These are phyloP conservation scores for Herpetotheres cachinnans DNA, from an alignment of 2,113 vertebrate genomes.

Conservation along the genomic window DNA sequence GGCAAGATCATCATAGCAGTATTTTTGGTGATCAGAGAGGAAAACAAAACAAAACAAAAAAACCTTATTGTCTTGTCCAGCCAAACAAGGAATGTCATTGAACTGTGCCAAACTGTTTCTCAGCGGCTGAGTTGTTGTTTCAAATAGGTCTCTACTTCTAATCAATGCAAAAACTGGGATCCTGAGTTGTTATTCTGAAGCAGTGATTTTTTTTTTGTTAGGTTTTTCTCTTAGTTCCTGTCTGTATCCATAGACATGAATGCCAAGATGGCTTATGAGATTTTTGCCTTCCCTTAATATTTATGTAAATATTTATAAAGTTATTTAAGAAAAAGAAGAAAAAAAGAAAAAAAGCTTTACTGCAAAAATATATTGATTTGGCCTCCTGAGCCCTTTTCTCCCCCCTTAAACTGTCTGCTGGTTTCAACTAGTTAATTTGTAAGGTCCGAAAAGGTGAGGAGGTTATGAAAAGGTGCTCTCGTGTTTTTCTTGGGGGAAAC, in stretches of 20 bases:
- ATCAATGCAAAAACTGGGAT: conserved; percentile 76
- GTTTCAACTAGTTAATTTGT: conserved; percentile 66
- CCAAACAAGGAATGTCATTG: conserved; percentile 78
- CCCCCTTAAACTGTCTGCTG: conserved; percentile 53
- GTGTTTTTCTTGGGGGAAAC: conserved; percentile 68
- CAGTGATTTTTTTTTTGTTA: conserved; percentile 50
- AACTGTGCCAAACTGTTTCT: conserved; percentile 85
- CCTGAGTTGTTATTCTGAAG: conserved; percentile 61
- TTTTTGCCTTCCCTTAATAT: conserved; percentile 68
- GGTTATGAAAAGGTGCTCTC: conserved; percentile 61
- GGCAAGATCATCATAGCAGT: conserved; percentile 76
- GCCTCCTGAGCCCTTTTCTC: conserved; percentile 50
- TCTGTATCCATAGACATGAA: conserved; percentile 70
- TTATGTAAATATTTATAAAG: conserved; percentile 73
- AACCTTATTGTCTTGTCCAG: conserved; percentile 73
- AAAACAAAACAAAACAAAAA: conserved; percentile 64
- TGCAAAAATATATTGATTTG: conserved; percentile 61
- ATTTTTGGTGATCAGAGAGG: conserved; percentile 79
- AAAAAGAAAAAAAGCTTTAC: conserved; percentile 36
- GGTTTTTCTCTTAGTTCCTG: conserved; percentile 64
- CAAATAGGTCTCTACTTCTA: conserved; percentile 70
- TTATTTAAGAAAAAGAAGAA: conserved; percentile 52
- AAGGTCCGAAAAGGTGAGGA: conserved; percentile 63
- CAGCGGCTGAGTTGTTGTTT: conserved; percentile 74
- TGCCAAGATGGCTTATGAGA: conserved; percentile 59